A percentile compares a stretch with the other conserved stretches of the same genome.
Conservation (phyloP, 2,888 invertebrate species). For the Parascotia fuliginaria region DNA sequence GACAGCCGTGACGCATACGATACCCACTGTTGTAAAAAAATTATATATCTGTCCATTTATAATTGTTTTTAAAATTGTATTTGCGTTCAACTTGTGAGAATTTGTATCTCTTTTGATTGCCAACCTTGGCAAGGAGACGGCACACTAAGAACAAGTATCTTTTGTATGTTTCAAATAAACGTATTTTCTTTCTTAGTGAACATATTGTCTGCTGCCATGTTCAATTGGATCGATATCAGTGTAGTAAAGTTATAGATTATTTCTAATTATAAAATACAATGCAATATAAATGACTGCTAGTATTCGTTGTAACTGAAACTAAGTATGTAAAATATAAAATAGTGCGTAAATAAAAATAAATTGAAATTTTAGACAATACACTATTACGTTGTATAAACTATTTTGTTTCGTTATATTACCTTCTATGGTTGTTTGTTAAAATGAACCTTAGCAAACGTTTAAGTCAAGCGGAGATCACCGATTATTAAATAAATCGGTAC, state of each 20-base stretch:
- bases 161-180: too few relatives aligned
- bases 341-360: conserved; percentile 2
- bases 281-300: background rate
- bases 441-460: background rate
- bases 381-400: too few relatives aligned
- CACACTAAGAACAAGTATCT: too few relatives aligned
- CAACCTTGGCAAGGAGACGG: too few relatives aligned
- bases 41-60: too few relatives aligned
- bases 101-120: too few relatives aligned
- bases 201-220: background rate
- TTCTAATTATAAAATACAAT: background rate
- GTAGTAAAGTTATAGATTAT: background rate
- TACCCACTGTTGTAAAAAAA: too few relatives aligned
- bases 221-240: background rate
- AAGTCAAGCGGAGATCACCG: too few relatives aligned
- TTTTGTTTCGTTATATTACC: background rate
- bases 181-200: background rate
- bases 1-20: too few relatives aligned
- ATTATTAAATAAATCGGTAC: too few relatives aligned
- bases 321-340: conserved; percentile 1
- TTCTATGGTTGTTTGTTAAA: background rate
- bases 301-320: background rate
- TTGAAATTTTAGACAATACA: conserved; percentile 15
- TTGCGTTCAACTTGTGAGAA: too few relatives aligned
- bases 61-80: too few relatives aligned